Evolutionary conservation across 2,113 vertebrate species (phyloP).

Genomic region (Elanoides forficatus): DNA sequence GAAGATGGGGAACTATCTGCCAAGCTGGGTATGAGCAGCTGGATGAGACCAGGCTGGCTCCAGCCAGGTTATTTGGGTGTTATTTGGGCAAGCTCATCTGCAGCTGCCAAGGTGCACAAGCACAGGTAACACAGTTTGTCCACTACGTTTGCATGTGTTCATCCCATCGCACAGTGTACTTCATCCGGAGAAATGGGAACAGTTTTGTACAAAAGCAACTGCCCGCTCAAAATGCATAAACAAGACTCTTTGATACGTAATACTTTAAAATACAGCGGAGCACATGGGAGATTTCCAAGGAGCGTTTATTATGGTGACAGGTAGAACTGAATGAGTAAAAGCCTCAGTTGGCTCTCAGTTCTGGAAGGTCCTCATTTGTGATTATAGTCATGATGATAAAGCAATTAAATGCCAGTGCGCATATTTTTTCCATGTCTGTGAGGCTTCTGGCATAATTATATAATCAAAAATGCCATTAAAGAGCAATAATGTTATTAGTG

Average conservation of each 20-base stretch:
- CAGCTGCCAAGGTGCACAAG: background rate
- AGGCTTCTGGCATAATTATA: constrained; percentile 25
- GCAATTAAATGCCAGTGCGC: constrained; percentile 21
- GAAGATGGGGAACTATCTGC: background rate
- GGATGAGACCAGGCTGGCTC: background rate
- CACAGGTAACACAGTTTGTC: fast-evolving
- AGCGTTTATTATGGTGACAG: background rate
- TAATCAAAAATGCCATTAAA: constrained; percentile 32
- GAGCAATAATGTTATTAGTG: constrained; percentile 25
- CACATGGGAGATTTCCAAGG: background rate
- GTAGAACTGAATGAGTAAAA: background rate
- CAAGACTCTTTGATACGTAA: background rate
- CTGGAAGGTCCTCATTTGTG: constrained; percentile 21
- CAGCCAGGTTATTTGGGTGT: too few species aligned
- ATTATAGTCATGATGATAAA: constrained; percentile 26
- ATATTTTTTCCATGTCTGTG: background rate
- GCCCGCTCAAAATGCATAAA: background rate
- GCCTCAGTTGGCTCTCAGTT: background rate
- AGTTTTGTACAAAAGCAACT: background rate
- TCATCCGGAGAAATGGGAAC: background rate
- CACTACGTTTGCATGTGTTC: fast-evolving
- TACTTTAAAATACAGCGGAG: background rate
- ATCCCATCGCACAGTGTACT: fast-evolving
- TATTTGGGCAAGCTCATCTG: background rate
- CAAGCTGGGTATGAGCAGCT: background rate